These are phyloP conservation scores for Drosophila ohnishii DNA, from an alignment of 1,140 invertebrate genomes.

Conservation along the genomic window DNA sequence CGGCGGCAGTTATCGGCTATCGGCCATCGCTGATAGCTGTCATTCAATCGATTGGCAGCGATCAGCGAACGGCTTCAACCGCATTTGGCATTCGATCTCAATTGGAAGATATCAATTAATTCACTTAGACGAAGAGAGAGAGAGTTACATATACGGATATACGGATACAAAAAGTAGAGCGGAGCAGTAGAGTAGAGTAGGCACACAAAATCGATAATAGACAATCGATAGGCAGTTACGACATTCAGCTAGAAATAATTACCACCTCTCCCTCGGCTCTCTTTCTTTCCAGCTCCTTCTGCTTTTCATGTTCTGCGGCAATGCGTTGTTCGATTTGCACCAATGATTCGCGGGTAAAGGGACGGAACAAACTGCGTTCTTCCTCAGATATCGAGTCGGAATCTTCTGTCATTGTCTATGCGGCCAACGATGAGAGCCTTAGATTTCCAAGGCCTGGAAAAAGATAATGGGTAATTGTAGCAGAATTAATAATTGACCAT, in stretches of 20 bases:
- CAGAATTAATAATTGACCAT: not conserved
- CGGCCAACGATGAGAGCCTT: conserved; percentile 84
- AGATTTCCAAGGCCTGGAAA: conserved; percentile 83
- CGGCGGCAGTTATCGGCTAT: conserved; percentile 21
- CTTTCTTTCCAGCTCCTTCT: conserved; percentile 97
- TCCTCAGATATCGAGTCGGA: conserved; percentile 95
- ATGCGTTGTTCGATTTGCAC: conserved; percentile 96
- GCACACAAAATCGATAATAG: conserved; percentile 43
- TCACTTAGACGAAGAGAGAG: conserved; percentile 41
- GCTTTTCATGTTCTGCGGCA: conserved; percentile 96
- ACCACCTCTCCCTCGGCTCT: conserved; percentile 95
- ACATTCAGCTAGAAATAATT: conserved; percentile 82
- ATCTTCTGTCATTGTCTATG: conserved; percentile 93
- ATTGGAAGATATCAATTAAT: conserved; percentile 36
- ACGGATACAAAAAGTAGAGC: conserved; percentile 32
- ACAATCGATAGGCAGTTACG: conserved; percentile 24
- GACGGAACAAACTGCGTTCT: conserved; percentile 97
- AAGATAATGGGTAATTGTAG: not conserved
- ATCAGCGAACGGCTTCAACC: conserved; percentile 17
- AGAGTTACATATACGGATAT: conserved; percentile 23
- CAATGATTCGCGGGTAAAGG: conserved; percentile 98
- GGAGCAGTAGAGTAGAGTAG: conserved; percentile 45
- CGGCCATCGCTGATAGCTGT: conserved; percentile 1
- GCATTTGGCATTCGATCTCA: conserved; percentile 43
- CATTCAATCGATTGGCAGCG: not conserved